Base-by-base conservation (phyloP, 2,888 invertebrate species). In the Sisyra terminalis region DNA sequence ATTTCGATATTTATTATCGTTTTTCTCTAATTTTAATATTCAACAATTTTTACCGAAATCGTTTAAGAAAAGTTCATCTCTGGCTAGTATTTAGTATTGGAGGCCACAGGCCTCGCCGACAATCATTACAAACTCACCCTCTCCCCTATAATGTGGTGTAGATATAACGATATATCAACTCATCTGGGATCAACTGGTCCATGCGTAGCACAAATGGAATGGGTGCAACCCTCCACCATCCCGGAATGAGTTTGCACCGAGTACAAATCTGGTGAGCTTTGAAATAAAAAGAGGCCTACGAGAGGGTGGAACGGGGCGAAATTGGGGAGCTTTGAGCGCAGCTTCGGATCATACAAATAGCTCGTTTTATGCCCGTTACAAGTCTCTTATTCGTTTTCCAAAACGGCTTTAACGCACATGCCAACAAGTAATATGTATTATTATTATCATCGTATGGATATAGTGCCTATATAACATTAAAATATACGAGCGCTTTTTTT, bases 111-210 rank as follows among this genome's bases (percentile, higher is more conserved):
- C 5, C 24, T 24, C 24, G 24, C 24, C 3, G 24, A 24, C 24
- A 24, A 24, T 24, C 10, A 13, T 6, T 11, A 35, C 9, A 17
- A 32, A 6, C 32, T 29, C 32, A 32, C 32, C 32, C 18, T 14
- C 37, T 24, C 37, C 37, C 17, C 9, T 17, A 37, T 18, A 37
- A 37, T 18, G 18, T 18, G 18, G 37, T 37, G 18, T 7, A 24
- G 40, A 30, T 40, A 40, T 30, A 40, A 43, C 43, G 37, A 43
- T 43, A 43, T 43, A 43, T 43, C 43, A 43, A 43, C 43, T 43
- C 43, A 43, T 43, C 43, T 38, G 43, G 43, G 43, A 43, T 43
- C 43, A 43, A 43, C 38, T 15, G 14, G 38, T 31, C 38, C 17
- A 16, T 30, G 16, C 32, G 13, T 8, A 18, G 14, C 16, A 13